Percentiles rank a stretch among this genome's conserved stretches.
Evolutionary conservation across 1,140 invertebrate genomes (phyloP).

Genomic region (Drosophila oshimai): DNA sequence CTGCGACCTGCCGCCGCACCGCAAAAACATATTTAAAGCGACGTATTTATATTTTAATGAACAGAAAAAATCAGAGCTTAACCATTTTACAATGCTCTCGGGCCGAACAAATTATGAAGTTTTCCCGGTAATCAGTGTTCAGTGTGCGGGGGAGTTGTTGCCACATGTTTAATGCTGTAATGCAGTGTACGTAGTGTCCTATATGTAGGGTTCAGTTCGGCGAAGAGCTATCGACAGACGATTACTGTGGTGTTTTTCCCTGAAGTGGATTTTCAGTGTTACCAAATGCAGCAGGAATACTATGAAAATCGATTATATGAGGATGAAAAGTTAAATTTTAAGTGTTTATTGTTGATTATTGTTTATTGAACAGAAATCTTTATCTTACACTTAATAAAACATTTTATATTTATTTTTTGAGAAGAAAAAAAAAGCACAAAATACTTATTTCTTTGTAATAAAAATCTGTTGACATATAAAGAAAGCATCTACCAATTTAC

Average conservation of each 20-base stretch:
- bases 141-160: background rate
- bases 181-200: background rate
- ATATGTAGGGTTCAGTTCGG: too few species aligned
- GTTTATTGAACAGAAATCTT: too few species aligned
- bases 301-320: too few species aligned
- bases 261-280: background rate
- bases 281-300: background rate
- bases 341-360: background rate
- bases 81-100: constrained; percentile 43
- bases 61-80: constrained; percentile 56
- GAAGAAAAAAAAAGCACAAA: background rate
- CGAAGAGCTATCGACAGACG: constrained; percentile 7
- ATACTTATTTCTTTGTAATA: background rate
- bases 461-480: background rate
- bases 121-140: constrained; percentile 28
- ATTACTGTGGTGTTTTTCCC: constrained; percentile 3
- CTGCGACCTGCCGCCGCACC: constrained; percentile 15
- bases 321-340: too few species aligned
- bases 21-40: constrained; percentile 73
- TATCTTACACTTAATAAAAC: too few species aligned
- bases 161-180: background rate
- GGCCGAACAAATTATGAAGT: constrained; percentile 36
- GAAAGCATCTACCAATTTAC: too few species aligned
- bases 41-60: constrained; percentile 68
- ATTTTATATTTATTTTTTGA: too few species aligned